Evolutionary conservation across 1,140 invertebrate species (phyloP).

Genomic region (Heliconius melpomene): DNA sequence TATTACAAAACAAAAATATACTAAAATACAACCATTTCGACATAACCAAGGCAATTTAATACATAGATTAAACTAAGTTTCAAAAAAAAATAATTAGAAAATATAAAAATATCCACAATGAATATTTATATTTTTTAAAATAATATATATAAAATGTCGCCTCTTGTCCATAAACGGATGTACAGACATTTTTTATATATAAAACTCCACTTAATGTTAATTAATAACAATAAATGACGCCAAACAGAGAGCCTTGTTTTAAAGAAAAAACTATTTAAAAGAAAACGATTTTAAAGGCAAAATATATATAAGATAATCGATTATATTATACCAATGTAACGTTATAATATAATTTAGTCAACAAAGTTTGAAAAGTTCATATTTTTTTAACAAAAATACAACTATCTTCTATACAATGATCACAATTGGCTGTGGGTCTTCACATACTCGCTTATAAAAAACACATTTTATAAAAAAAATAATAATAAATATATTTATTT

Average conservation of each 20-base stretch:
- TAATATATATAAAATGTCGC: background rate
- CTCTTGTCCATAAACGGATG: background rate
- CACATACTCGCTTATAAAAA: constrained; percentile 3
- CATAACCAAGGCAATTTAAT: background rate
- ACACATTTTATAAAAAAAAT: background rate
- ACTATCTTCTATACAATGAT: constrained; percentile 14
- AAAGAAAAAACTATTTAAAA: background rate
- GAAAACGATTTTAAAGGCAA: background rate
- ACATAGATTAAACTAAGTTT: background rate
- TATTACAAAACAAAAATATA: background rate
- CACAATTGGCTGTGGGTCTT: constrained; percentile 7
- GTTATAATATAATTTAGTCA: constrained; percentile 11
- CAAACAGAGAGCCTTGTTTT: constrained; percentile 22
- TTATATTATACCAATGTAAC: constrained; percentile 4
- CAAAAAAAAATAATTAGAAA: background rate
- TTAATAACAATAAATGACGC: constrained; percentile 6
- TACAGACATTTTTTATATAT: background rate
- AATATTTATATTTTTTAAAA: background rate
- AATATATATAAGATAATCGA: background rate
- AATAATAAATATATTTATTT: background rate
- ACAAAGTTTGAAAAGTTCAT: constrained; percentile 17
- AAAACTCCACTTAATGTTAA: constrained; percentile 3
- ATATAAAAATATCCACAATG: background rate
- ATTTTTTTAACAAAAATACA: constrained; percentile 22
- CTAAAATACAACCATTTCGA: background rate